A percentile compares a stretch with the other conserved stretches of the same genome.
Evolutionary conservation across 2,888 invertebrate species (phyloP).

Genomic region (Autographa pulchrina): DNA sequence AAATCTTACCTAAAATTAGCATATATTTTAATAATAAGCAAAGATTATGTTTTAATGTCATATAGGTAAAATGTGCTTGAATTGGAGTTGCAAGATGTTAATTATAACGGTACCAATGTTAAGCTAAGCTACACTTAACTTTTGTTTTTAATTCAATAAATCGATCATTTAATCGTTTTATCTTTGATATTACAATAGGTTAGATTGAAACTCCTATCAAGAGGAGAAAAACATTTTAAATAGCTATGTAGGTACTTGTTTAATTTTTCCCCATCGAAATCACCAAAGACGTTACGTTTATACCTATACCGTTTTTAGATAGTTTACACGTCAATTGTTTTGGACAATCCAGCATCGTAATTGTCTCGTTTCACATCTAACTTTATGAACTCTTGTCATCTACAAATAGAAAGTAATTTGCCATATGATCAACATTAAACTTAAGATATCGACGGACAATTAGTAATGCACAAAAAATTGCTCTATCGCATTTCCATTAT

Average conservation of each 20-base stretch:
- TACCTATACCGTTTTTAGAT: not conserved
- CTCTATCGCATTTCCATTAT: not conserved
- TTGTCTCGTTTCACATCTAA: not conserved
- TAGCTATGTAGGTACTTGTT: not conserved
- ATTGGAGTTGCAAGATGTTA: conserved; percentile 8
- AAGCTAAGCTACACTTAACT: not conserved
- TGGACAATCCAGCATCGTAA: not conserved
- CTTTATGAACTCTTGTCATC: not conserved
- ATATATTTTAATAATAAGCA: conserved; percentile 49
- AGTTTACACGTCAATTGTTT: not conserved
- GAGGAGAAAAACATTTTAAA: not conserved
- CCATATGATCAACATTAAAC: not conserved
- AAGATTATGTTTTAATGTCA: conserved; percentile 30
- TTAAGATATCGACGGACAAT: conserved; percentile 1
- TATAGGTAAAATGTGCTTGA: conserved; percentile 17
- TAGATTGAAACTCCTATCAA: not conserved
- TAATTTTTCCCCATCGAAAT: no score
- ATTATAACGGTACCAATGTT: not conserved
- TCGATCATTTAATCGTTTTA: not conserved
- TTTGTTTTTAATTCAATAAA: not conserved
- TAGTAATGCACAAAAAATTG: not conserved
- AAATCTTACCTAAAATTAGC: conserved; percentile 42
- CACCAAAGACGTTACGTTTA: not conserved
- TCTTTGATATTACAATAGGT: not conserved
- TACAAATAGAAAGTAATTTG: not conserved